phyloP scores from a whole-genome alignment of 2,113 vertebrate genomes.

The Sorex araneus region DNA sequence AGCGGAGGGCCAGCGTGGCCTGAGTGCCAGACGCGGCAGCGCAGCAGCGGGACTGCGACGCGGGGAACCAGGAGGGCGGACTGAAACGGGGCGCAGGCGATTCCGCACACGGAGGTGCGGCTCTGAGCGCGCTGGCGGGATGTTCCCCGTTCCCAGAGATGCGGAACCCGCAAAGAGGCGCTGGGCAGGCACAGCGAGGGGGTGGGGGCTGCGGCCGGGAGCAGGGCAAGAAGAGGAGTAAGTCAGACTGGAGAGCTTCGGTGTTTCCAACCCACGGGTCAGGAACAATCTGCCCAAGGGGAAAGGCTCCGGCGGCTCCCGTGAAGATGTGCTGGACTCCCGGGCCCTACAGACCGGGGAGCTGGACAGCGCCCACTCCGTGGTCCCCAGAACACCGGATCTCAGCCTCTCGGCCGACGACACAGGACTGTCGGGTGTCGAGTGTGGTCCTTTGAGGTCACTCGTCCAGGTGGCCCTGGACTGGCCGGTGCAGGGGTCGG shows the following conservation, averaged over 20 bases:
- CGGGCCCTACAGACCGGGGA: slow-evolving; percentile 91
- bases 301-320: slow-evolving; percentile 92
- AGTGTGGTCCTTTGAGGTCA: slow-evolving; percentile 72
- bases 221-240: slow-evolving; percentile 93
- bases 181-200: slow-evolving; percentile 91
- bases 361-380: slow-evolving; percentile 91
- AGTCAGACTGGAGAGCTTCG: slow-evolving; percentile 93
- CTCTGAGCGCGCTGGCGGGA: slow-evolving; percentile 90
- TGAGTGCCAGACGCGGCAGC: slow-evolving; percentile 88
- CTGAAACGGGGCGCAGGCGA: slow-evolving; percentile 92
- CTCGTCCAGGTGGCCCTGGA: not conserved
- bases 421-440: no score
- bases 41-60: slow-evolving; percentile 84
- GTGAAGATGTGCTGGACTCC: slow-evolving; percentile 93
- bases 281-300: slow-evolving; percentile 93
- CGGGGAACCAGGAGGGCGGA: slow-evolving; percentile 99
- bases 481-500: not conserved
- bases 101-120: slow-evolving; percentile 87
- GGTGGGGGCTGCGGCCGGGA: slow-evolving; percentile 87
- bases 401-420: slow-evolving; percentile 94
- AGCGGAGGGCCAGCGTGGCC: slow-evolving; percentile 88
- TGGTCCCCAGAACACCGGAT: slow-evolving; percentile 93
- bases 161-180: slow-evolving; percentile 91
- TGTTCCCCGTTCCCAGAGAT: no score
- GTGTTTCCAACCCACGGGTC: slow-evolving; percentile 97